These are phyloP conservation scores for Athene cunicularia DNA, from an alignment of 2,113 vertebrate species.

Conservation along the genomic window DNA sequence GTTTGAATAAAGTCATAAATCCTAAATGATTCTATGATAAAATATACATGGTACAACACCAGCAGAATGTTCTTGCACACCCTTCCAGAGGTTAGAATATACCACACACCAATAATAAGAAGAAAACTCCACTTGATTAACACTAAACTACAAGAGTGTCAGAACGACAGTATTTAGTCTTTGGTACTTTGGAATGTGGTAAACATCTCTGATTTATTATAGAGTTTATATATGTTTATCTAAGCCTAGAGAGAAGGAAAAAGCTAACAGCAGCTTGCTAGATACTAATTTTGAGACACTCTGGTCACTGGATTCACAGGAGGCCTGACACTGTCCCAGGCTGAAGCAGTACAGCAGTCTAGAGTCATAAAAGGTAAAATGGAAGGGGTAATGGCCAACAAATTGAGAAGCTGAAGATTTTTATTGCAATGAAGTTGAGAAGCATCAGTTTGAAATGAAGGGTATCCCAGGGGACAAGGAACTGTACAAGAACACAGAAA, in stretches of 20 bases:
- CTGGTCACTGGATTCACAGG: background rate
- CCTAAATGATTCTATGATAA: background rate
- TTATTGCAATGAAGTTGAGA: background rate
- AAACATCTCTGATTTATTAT: background rate
- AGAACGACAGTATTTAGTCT: background rate
- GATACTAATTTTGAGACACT: background rate
- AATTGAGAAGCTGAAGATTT: background rate
- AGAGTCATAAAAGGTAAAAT: background rate
- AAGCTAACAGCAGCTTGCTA: background rate
- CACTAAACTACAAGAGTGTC: background rate
- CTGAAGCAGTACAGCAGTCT: background rate
- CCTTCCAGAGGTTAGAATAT: background rate
- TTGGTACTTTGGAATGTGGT: background rate
- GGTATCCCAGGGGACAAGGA: background rate
- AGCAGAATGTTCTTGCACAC: background rate
- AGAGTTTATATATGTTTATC: background rate
- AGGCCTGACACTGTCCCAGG: rapidly evolving
- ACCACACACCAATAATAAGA: background rate
- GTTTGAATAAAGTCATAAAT: background rate
- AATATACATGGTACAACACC: background rate
- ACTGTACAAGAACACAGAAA: background rate
- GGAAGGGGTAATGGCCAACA: background rate
- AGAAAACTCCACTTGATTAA: background rate
- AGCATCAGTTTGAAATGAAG: background rate
- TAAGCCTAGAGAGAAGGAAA: background rate